Evolutionary conservation across 1,140 invertebrate species (phyloP), one percentile per base, ranked within the genome.

Genomic region (Chrysopa pallens): DNA sequence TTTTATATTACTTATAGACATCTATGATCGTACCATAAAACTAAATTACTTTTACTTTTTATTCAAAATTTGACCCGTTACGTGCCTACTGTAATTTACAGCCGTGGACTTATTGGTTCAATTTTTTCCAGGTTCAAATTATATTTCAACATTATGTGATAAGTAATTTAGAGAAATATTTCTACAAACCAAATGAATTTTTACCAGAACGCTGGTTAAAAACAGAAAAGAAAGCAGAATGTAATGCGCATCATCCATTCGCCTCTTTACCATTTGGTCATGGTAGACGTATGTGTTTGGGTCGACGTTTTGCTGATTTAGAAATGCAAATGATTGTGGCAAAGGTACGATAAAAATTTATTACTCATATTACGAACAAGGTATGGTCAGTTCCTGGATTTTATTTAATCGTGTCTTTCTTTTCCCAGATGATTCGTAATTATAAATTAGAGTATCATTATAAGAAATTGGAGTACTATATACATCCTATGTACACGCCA

Each of bases 101-200:
- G n/a, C n/a, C n/a, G n/a, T n/a, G n/a, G n/a, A n/a, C n/a, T n/a
- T n/a, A n/a, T n/a, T n/a, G n/a, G n/a, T n/a, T n/a, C n/a, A 38
- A 29, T 44, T 46, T 49, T 27, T 60, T 63, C 41, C 48, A 81
- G 76, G 70, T 78, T n/a, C 83, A 85, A 68, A 72, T 84, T 1
- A 78, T 87, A 15, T 87, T 85, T 56, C 82, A 81, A 6, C 84
- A 81, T 0, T 72, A 83, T 44, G 78, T 85, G 8, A 85, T 80
- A 0, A 82, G 83, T n/a, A 83, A 80, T 49, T 80, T 84, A 75
- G 73, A 81, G 39, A 70, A 83, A 54, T 84, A 80, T 54, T 80
- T 88, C 0, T 67, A 70, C 1, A 69, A 80, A 42, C 74, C 82
- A 14, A 56, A 69, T 6, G 63, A 66, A 36, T 88, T 87, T 59